Evolutionary conservation across 2,797 vertebrate species (phyloP).

Genomic region (Fratercula arctica): DNA sequence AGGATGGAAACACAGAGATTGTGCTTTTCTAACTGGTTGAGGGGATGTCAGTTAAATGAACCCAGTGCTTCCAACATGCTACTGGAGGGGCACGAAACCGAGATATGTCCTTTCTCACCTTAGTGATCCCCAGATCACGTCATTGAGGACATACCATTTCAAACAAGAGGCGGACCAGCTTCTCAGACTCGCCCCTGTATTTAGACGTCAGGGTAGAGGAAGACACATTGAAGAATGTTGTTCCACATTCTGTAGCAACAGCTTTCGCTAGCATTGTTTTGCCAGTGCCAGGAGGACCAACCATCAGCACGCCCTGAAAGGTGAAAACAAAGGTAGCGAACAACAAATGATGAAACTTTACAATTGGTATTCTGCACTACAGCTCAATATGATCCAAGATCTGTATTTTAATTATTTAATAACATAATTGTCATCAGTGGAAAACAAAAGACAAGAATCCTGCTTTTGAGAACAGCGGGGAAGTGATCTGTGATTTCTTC

Average conservation of each 20-base stretch:
- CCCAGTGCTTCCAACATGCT: neutral
- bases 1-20: neutral
- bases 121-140: neutral
- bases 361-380: neutral
- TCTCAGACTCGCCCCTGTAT: conserved; percentile 97
- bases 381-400: neutral
- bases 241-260: conserved; percentile 97
- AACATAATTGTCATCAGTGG: neutral
- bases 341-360: neutral
- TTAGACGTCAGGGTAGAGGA: conserved; percentile 96
- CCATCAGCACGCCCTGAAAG: conserved; percentile 94
- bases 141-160: conserved; percentile 87
- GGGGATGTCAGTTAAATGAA: neutral
- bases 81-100: neutral
- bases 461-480: neutral
- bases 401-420: neutral
- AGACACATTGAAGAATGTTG: conserved; percentile 97
- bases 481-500: neutral
- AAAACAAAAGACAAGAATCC: neutral
- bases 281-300: conserved; percentile 96
- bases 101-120: neutral
- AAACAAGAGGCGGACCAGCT: conserved; percentile 95
- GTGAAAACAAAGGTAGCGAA: neutral
- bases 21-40: neutral
- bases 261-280: conserved; percentile 99